These are phyloP conservation scores for Corythaixoides concolor DNA, from an alignment of 2,113 vertebrate species.

Conservation along the genomic window DNA sequence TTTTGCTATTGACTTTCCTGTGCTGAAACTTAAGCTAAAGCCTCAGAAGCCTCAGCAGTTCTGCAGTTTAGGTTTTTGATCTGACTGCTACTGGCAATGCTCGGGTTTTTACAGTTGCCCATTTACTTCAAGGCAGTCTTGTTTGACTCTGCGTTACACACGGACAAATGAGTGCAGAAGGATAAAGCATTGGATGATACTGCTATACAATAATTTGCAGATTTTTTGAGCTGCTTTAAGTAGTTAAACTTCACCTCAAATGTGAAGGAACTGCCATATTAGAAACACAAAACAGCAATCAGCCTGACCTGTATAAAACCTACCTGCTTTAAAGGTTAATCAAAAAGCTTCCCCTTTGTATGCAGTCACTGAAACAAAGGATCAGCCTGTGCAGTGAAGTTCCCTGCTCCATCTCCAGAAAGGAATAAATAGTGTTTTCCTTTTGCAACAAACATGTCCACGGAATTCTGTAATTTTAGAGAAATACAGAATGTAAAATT, in stretches of 20 bases:
- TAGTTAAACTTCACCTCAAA: not conserved
- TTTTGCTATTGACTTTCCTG: not conserved
- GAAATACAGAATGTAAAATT: not conserved
- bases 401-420: not conserved
- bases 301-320: not conserved
- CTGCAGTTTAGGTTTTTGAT: not conserved
- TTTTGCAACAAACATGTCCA: not conserved
- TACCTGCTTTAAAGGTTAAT: not conserved
- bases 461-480: not conserved
- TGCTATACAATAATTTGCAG: not conserved
- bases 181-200: not conserved
- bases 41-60: not conserved
- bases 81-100: not conserved
- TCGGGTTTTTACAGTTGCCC: not conserved
- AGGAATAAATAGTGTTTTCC: not conserved
- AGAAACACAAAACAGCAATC: not conserved
- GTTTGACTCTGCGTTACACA: accelerated
- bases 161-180: not conserved
- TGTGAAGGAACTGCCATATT: not conserved
- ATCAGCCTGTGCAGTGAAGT: not conserved
- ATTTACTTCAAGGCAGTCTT: not conserved
- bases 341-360: not conserved
- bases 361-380: not conserved
- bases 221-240: not conserved
- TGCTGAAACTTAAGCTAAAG: not conserved